These are phyloP conservation scores for Drosophila murphyi DNA, from an alignment of 1,140 invertebrate species.

Conservation along the genomic window DNA sequence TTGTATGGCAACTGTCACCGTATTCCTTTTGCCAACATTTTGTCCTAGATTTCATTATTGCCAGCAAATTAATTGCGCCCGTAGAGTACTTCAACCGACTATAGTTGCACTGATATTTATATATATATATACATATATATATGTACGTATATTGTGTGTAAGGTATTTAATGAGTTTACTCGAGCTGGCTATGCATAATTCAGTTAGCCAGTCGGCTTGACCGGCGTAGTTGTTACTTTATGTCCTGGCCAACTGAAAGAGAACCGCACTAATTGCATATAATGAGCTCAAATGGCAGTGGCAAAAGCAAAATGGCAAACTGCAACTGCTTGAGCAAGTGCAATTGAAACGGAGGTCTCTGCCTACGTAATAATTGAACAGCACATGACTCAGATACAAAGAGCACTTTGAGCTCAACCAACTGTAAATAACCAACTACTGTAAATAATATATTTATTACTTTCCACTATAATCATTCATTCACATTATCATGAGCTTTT, in stretches of 20 bases:
- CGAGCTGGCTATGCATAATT: conserved; percentile 64
- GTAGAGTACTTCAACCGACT: conserved; percentile 32
- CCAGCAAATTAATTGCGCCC: conserved; percentile 77
- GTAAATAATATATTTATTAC: neutral
- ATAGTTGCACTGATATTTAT: conserved; percentile 16
- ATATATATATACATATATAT: conserved; percentile 1
- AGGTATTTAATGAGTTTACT: conserved; percentile 15
- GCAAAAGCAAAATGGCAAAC: conserved; percentile 6
- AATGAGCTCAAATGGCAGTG: conserved; percentile 60
- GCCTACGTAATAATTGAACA: conserved; percentile 31
- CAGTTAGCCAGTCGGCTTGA: conserved; percentile 58
- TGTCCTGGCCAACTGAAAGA: conserved; percentile 37
- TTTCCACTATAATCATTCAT: neutral
- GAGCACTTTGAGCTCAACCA: neutral
- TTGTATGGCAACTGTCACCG: conserved; percentile 70
- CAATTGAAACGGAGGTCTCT: conserved; percentile 35
- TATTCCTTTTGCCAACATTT: conserved; percentile 71
- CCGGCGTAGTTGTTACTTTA: conserved; percentile 46
- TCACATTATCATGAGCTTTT: conserved; percentile 14
- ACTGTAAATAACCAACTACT: neutral
- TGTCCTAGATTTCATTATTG: conserved; percentile 82
- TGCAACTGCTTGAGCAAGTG: conserved; percentile 37
- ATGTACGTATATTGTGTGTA: neutral
- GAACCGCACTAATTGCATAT: conserved; percentile 66
- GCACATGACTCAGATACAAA: conserved; percentile 4